Evolutionary conservation across 2,888 invertebrate genomes (phyloP).

Genomic region (Heliconius charithonia): DNA sequence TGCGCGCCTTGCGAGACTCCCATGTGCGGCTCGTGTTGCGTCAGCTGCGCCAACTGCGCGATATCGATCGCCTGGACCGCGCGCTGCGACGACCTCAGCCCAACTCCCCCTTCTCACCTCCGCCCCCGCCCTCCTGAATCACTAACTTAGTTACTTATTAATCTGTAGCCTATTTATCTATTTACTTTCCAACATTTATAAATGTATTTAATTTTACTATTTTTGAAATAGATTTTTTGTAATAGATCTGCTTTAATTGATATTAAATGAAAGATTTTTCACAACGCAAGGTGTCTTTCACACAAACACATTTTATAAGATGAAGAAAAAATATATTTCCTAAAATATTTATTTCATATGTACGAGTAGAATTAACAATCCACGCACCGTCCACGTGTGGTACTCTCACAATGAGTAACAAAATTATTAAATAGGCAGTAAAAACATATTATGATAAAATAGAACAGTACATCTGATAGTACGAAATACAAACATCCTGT

Average conservation of each 20-base stretch:
- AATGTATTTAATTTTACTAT: neutral
- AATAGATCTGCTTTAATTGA: neutral
- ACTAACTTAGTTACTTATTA: neutral
- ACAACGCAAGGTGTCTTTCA: neutral
- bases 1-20: slow-evolving; percentile 64
- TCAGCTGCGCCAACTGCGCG: slow-evolving; percentile 58
- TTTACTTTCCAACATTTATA: neutral
- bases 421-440: slow-evolving; percentile 51
- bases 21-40: slow-evolving; percentile 65
- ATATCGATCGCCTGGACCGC: slow-evolving; percentile 64
- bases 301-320: slow-evolving; percentile 10
- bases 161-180: neutral
- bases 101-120: neutral
- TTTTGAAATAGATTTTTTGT: slow-evolving; percentile 1
- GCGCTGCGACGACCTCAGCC: slow-evolving; percentile 50
- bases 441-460: slow-evolving; percentile 52
- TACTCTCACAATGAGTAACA: slow-evolving; percentile 63
- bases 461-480: slow-evolving; percentile 61
- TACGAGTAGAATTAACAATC: slow-evolving; percentile 69
- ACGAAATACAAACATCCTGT: slow-evolving; percentile 54
- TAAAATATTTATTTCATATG: slow-evolving; percentile 61
- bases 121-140: neutral
- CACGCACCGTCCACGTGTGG: slow-evolving; percentile 62
- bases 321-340: slow-evolving; percentile 45
- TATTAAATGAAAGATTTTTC: neutral